phyloP scores from a whole-genome alignment of 1,140 invertebrate genomes.

The Drosophila nebulosa region DNA sequence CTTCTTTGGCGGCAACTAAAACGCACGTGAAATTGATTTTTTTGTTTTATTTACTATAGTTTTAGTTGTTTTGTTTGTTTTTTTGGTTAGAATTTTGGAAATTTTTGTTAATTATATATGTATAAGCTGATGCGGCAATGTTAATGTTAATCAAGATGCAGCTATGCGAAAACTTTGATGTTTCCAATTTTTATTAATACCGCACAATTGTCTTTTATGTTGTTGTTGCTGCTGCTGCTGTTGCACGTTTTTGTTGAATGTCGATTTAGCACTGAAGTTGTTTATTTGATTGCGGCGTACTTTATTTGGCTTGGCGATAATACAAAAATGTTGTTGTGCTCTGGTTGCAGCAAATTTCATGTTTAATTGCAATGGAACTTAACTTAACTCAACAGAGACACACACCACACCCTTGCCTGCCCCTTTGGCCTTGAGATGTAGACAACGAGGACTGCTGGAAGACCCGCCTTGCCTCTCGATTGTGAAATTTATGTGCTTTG shows the following conservation, averaged over 20 bases:
- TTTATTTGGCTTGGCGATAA: constrained; percentile 58
- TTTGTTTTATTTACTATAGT: not conserved
- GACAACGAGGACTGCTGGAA: constrained; percentile 2
- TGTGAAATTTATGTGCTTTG: constrained; percentile 30
- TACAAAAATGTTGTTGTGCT: constrained; percentile 65
- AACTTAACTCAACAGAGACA: constrained; percentile 34
- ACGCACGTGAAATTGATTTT: constrained; percentile 49
- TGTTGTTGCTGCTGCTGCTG: constrained; percentile 36
- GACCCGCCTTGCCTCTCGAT: constrained; percentile 9
- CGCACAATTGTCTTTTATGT: constrained; percentile 54
- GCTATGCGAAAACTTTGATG: constrained; percentile 79
- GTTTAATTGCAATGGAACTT: constrained; percentile 74
- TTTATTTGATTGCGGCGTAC: constrained; percentile 41
- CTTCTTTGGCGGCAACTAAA: constrained; percentile 40
- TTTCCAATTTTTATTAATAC: constrained; percentile 72
- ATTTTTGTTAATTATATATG: not conserved
- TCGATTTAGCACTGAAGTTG: constrained; percentile 53
- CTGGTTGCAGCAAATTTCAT: constrained; percentile 80
- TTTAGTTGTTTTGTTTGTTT: not conserved
- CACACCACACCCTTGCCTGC: constrained; percentile 11
- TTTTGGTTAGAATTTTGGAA: constrained; percentile 34
- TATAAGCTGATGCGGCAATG: not conserved
- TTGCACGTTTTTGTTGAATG: constrained; percentile 55
- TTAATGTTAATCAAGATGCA: constrained; percentile 72
- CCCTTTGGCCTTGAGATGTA: constrained; percentile 19